These are phyloP conservation scores for Drosophila meridiana DNA, from an alignment of 2,888 invertebrate genomes.

Conservation along the genomic window DNA sequence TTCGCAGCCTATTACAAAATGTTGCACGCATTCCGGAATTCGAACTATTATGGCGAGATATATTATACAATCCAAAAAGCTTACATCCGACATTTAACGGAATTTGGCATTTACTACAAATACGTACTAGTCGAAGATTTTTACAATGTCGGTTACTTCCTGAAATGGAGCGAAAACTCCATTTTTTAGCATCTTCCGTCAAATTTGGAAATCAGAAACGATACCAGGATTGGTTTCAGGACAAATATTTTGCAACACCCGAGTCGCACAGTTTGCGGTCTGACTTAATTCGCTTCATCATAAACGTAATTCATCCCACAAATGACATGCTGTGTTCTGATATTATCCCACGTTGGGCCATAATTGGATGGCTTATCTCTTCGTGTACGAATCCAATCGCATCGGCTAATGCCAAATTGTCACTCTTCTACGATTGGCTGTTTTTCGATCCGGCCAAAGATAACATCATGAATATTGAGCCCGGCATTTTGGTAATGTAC, in stretches of 20 bases:
- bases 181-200: conserved; percentile 87
- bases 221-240: conserved; percentile 90
- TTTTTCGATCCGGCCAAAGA: conserved; percentile 89
- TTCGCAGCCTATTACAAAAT: conserved; percentile 87
- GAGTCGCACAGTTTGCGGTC: conserved; percentile 89
- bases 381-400: conserved; percentile 89
- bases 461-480: conserved; percentile 90
- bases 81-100: conserved; percentile 88
- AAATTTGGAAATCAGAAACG: conserved; percentile 89
- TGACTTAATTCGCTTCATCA: conserved; percentile 89
- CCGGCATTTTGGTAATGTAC: conserved; percentile 89
- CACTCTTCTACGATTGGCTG: conserved; percentile 90
- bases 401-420: conserved; percentile 89
- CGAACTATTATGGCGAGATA: conserved; percentile 89
- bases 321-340: conserved; percentile 89
- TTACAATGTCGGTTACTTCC: conserved; percentile 88
- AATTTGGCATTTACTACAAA: conserved; percentile 87
- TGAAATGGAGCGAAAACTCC: conserved; percentile 89
- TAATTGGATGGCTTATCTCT: conserved; percentile 89
- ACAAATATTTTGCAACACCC: conserved; percentile 88
- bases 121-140: conserved; percentile 87
- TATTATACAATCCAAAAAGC: conserved; percentile 87
- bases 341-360: conserved; percentile 90
- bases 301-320: conserved; percentile 89
- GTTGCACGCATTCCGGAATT: conserved; percentile 90